These are phyloP conservation scores for Isotomurus palustris DNA, from an alignment of 2,888 invertebrate genomes.

Conservation along the genomic window DNA sequence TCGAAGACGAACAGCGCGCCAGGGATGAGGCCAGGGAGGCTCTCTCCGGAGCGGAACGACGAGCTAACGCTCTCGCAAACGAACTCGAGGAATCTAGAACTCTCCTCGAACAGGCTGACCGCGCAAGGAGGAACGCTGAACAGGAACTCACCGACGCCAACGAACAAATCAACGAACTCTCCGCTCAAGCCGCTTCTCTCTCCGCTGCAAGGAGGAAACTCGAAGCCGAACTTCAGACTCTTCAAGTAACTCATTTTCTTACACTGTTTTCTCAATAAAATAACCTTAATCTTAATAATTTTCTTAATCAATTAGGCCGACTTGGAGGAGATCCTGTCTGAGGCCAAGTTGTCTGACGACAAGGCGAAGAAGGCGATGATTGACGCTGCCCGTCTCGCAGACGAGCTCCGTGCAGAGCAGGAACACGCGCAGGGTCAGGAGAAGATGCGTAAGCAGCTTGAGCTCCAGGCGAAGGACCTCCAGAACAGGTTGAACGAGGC, in stretches of 20 bases:
- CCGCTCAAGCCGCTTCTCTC: conserved; percentile 30
- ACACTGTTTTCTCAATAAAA: neutral
- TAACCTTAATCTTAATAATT: neutral
- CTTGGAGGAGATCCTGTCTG: conserved; percentile 96
- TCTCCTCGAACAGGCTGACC: conserved; percentile 95
- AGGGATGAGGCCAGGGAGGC: conserved; percentile 98
- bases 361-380: conserved; percentile 98
- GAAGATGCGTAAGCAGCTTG: conserved; percentile 95
- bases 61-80: conserved; percentile 93
- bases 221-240: conserved; percentile 95
- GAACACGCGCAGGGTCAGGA: conserved; percentile 98
- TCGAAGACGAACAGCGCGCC: conserved; percentile 97
- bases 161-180: conserved; percentile 94
- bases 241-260: conserved; percentile 62
- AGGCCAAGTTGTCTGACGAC: conserved; percentile 98
- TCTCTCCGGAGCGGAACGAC: conserved; percentile 94
- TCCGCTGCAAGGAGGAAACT: conserved; percentile 76
- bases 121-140: conserved; percentile 96
- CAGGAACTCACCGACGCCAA: conserved; percentile 95
- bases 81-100: conserved; percentile 97
- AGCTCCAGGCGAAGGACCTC: conserved; percentile 97
- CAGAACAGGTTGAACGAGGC: conserved; percentile 94
- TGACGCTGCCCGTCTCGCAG: conserved; percentile 95
- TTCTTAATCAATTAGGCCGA: conserved; percentile 61
- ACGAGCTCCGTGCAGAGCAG: conserved; percentile 98